These are phyloP conservation scores for Branchinecta lynchi DNA, from an alignment of 1,140 invertebrate species.

Conservation along the genomic window DNA sequence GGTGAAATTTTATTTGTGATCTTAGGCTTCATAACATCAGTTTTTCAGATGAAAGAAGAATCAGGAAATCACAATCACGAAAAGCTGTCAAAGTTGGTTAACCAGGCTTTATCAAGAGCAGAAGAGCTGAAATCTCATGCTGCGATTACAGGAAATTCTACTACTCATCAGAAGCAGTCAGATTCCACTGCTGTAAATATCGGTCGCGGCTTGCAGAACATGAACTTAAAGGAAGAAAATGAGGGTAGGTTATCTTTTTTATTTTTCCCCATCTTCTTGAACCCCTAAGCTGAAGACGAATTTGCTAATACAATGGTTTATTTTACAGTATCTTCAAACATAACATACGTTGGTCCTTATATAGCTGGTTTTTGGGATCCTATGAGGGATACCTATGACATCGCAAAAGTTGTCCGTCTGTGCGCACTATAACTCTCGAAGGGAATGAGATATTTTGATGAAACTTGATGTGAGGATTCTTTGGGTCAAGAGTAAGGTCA, in stretches of 20 bases:
- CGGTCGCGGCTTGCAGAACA: not conserved
- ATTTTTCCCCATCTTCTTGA: too few species aligned
- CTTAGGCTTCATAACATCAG: conserved; percentile 21
- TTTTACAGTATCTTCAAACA: not conserved
- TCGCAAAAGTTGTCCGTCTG: too few species aligned
- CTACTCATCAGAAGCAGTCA: conserved; percentile 24
- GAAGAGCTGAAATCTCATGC: conserved; percentile 51
- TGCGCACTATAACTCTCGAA: too few species aligned
- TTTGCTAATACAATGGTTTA: not conserved
- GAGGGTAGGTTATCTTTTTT: too few species aligned
- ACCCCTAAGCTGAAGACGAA: not conserved
- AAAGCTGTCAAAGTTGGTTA: conserved; percentile 51
- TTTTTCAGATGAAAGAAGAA: conserved; percentile 40
- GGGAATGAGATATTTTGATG: too few species aligned
- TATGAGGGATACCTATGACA: too few species aligned
- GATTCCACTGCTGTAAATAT: not conserved
- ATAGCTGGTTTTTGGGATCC: too few species aligned
- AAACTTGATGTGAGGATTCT: too few species aligned
- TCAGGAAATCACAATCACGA: conserved; percentile 43
- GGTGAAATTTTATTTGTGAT: not conserved
- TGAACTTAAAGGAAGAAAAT: too few species aligned
- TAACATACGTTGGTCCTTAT: too few species aligned
- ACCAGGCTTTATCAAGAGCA: conserved; percentile 58
- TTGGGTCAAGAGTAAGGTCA: too few species aligned
- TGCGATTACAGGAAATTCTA: conserved; percentile 21